phyloP scores from a whole-genome alignment of 2,888 invertebrate genomes.

The Augiades crinisus region DNA sequence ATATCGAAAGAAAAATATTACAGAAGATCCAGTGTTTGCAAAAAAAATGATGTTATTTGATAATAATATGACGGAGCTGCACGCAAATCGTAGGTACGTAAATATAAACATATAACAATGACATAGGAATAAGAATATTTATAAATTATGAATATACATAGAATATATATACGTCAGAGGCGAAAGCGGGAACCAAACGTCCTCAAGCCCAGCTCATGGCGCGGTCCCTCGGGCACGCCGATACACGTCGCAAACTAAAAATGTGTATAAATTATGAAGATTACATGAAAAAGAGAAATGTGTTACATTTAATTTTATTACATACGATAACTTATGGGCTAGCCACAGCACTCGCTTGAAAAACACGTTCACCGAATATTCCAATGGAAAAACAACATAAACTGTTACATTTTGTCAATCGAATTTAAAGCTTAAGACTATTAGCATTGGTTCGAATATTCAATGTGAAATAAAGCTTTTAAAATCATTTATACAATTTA shows the following conservation, averaged over 20 bases:
- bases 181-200: slow-evolving; percentile 26
- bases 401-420: slow-evolving; percentile 5
- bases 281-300: slow-evolving; percentile 81
- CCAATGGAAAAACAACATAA: slow-evolving; percentile 36
- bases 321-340: slow-evolving; percentile 77
- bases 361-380: slow-evolving; percentile 56
- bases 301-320: slow-evolving; percentile 82
- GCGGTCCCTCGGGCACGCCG: slow-evolving; percentile 60
- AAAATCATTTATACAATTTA: slow-evolving; percentile 43
- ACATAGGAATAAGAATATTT: no score
- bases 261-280: slow-evolving; percentile 79
- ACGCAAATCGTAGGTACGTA: no score
- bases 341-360: slow-evolving; percentile 70
- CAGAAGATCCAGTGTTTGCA: no score
- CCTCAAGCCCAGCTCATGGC: slow-evolving; percentile 29
- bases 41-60: no score
- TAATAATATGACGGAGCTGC: no score
- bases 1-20: no score
- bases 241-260: slow-evolving; percentile 74
- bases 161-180: no score
- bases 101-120: no score
- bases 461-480: slow-evolving; percentile 28
- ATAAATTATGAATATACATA: no score
- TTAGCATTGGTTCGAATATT: slow-evolving; percentile 33
- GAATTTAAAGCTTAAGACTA: slow-evolving; percentile 26